These are phyloP conservation scores for Nyctereutes procyonoides DNA, from an alignment of 2,113 vertebrate species.

Conservation along the genomic window DNA sequence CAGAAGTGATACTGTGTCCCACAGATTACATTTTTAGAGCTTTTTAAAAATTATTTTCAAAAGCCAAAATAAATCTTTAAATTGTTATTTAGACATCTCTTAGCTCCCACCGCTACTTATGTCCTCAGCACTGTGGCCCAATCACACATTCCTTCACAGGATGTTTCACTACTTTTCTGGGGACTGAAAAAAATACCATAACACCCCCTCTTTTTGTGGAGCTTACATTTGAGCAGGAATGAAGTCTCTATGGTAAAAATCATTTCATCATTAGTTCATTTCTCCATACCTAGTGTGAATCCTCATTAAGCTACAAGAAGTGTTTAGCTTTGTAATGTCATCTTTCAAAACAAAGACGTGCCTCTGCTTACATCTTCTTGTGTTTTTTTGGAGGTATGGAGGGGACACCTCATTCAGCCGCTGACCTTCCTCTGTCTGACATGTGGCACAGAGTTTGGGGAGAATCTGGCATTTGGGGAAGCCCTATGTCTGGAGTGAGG, in stretches of 20 bases:
- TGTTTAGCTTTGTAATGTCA: not conserved
- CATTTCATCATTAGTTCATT: not conserved
- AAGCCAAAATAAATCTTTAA: not conserved
- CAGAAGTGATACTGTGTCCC: not conserved
- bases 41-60: not conserved
- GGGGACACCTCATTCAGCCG: accelerated
- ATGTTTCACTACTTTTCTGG: not conserved
- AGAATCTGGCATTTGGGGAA: not conserved
- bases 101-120: no score
- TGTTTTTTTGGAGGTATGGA: not conserved
- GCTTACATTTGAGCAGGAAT: not conserved
- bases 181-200: not conserved
- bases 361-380: not conserved
- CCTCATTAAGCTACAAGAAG: not conserved
- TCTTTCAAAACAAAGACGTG: not conserved
- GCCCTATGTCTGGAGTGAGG: not conserved
- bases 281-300: not conserved
- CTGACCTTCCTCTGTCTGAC: no score
- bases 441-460: not conserved
- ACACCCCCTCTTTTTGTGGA: not conserved
- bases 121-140: not conserved
- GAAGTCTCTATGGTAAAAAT: not conserved
- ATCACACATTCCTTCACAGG: not conserved
- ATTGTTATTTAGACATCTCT: not conserved
- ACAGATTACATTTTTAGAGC: not conserved